Conservation (phyloP, 92 coral and sea anemone species). For the Hydrozoanthus gracilis region DNA sequence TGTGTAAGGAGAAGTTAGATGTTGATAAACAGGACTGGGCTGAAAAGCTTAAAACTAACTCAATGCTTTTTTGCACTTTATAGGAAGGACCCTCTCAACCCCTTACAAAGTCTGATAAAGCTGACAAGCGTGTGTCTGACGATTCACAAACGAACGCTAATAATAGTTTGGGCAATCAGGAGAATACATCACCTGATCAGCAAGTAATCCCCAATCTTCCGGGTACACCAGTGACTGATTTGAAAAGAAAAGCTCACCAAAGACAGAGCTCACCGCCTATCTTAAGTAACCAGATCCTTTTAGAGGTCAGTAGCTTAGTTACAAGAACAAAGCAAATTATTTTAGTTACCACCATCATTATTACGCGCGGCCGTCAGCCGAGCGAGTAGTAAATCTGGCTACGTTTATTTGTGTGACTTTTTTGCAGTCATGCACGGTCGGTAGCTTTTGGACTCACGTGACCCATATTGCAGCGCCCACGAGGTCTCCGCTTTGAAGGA, state of each 20-base stretch:
- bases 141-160: background rate
- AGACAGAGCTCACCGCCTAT: constrained; percentile 44
- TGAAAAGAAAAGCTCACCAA: background rate
- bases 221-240: constrained; percentile 66
- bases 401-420: no score
- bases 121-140: background rate
- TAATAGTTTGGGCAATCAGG: constrained; percentile 22
- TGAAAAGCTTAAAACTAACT: background rate
- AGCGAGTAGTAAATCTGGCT: no score
- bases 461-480: no score
- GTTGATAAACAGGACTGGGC: background rate
- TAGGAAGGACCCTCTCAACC: background rate
- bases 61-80: background rate
- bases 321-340: background rate
- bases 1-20: no score
- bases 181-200: constrained; percentile 55
- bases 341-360: no score
- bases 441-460: no score
- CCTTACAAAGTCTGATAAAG: background rate
- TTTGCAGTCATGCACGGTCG: no score
- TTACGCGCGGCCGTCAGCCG: no score
- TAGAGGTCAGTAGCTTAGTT: constrained; percentile 16
- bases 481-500: no score
- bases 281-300: constrained; percentile 35
- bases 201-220: constrained; percentile 73